These are phyloP conservation scores for Oryzias javanicus DNA, from an alignment of 2,113 vertebrate genomes.

Conservation along the genomic window DNA sequence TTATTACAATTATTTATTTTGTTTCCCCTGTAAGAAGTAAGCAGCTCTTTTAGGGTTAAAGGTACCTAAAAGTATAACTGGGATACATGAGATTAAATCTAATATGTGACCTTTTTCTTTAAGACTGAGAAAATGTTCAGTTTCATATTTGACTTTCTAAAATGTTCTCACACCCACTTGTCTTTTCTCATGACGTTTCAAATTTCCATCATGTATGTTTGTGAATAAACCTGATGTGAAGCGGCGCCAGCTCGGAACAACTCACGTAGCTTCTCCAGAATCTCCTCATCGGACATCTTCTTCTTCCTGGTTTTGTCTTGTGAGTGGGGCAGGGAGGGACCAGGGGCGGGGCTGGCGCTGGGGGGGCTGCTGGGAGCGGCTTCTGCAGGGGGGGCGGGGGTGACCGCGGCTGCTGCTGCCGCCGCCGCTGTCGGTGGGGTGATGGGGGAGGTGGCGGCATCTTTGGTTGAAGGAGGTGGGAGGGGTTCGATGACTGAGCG, in stretches of 20 bases:
- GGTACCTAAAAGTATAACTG: too few species aligned
- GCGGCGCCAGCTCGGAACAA: neutral
- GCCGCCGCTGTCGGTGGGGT: constrained; percentile 67
- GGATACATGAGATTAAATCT: too few species aligned
- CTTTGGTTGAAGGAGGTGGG: constrained; percentile 84
- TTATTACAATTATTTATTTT: too few species aligned
- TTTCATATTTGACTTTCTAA: too few species aligned
- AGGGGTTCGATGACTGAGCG: constrained; percentile 93
- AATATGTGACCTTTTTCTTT: too few species aligned
- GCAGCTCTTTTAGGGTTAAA: too few species aligned
- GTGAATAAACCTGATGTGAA: too few species aligned
- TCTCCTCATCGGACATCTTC: constrained; percentile 98
- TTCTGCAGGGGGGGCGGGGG: constrained; percentile 61
- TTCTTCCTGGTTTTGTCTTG: constrained; percentile 92
- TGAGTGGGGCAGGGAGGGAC: constrained; percentile 79
- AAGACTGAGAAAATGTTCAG: too few species aligned
- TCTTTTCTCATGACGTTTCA: too few species aligned
- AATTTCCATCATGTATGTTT: too few species aligned
- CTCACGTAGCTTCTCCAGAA: constrained; percentile 95
- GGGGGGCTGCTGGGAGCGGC: constrained; percentile 65
- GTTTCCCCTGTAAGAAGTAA: too few species aligned
- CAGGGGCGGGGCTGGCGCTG: constrained; percentile 52
- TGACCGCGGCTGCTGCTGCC: constrained; percentile 33
- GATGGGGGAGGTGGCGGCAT: constrained; percentile 89
- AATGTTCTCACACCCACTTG: too few species aligned